Evolutionary conservation across 92 coral and sea anemone genomes (phyloP).

Genomic region (Chrysogorgia sp.): DNA sequence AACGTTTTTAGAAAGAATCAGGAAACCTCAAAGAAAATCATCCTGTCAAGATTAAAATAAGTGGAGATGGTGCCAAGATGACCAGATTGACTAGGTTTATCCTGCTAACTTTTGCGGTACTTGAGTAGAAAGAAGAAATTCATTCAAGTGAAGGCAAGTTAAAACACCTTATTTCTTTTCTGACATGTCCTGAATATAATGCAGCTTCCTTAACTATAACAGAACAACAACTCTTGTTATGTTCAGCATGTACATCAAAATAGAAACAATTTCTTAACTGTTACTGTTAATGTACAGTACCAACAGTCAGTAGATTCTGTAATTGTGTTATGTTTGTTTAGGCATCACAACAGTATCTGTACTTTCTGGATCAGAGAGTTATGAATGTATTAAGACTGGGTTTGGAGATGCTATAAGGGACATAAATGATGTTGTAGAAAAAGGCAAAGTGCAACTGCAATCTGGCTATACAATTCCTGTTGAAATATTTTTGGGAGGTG

Average conservation of each 20-base stretch:
- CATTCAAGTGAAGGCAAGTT: not conserved
- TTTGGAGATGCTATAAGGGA: slow-evolving; percentile 13
- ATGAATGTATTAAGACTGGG: slow-evolving; percentile 7
- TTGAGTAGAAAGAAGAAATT: not conserved
- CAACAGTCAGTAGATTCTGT: not conserved
- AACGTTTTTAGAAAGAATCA: not conserved
- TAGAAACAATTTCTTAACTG: too few species aligned
- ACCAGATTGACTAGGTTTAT: slow-evolving; percentile 4
- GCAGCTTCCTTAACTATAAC: too few species aligned
- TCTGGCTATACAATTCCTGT: slow-evolving; percentile 3
- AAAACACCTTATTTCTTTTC: not conserved
- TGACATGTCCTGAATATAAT: too few species aligned
- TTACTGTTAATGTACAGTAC: not conserved
- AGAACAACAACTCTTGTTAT: too few species aligned
- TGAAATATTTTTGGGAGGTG: slow-evolving; percentile 15
- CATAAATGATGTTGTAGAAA: not conserved
- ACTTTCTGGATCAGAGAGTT: not conserved
- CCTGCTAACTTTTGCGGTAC: not conserved
- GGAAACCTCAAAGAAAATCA: not conserved
- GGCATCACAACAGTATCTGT: slow-evolving; percentile 8
- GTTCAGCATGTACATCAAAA: too few species aligned
- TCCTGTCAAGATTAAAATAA: not conserved
- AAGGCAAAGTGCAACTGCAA: not conserved
- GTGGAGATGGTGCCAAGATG: slow-evolving; percentile 26
- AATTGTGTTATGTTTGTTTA: not conserved